These are phyloP conservation scores for Saxidomus purpurata DNA, from an alignment of 1,140 invertebrate genomes.

Conservation along the genomic window DNA sequence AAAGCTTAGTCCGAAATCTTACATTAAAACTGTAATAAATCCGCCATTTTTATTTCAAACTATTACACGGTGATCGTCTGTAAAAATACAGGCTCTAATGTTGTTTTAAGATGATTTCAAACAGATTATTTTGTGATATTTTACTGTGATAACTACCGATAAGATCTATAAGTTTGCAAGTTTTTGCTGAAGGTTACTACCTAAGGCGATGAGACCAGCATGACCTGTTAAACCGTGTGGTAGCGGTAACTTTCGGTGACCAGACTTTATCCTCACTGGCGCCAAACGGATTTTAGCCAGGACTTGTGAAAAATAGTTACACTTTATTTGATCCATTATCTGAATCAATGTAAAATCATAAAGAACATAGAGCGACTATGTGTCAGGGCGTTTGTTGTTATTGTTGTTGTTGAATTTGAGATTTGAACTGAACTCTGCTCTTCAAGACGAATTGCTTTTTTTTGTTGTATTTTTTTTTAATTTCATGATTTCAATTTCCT, in stretches of 20 bases:
- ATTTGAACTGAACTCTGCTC: no score
- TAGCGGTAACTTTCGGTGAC: not conserved
- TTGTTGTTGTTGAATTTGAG: no score
- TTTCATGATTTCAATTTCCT: no score
- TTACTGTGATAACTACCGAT: constrained; percentile 27
- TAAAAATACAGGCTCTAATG: constrained; percentile 37
- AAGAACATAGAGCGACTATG: no score
- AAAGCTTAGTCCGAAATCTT: constrained; percentile 20
- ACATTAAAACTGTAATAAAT: constrained; percentile 41
- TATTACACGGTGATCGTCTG: constrained; percentile 1
- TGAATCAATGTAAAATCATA: no score
- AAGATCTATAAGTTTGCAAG: constrained; percentile 56
- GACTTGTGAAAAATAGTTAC: constrained; percentile 18
- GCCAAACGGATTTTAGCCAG: constrained; percentile 31
- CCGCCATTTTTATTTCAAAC: constrained; percentile 29
- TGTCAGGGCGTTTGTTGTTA: no score
- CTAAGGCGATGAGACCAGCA: constrained; percentile 26
- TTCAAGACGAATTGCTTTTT: no score
- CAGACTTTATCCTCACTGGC: constrained; percentile 36
- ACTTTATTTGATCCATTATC: no score
- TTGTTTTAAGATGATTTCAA: constrained; percentile 52
- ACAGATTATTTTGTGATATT: constrained; percentile 37
- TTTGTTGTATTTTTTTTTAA: no score
- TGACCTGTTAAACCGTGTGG: not conserved
- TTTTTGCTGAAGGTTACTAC: constrained; percentile 20